Base-by-base conservation (phyloP, 2,113 vertebrate genomes). In the Saguinus imperator region DNA sequence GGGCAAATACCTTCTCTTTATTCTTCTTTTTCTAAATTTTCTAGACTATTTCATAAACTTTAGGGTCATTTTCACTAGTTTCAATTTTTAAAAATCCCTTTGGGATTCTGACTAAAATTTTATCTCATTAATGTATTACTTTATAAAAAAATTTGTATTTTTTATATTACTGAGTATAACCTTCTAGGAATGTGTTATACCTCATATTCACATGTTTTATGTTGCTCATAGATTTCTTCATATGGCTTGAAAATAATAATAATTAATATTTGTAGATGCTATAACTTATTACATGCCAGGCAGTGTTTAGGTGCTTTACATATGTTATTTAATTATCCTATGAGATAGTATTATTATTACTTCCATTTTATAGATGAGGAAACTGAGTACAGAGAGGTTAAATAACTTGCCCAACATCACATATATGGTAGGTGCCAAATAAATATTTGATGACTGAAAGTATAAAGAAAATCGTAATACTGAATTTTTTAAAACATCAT, bases 1-100 rank as follows among this genome's bases (percentile, higher is more conserved):
- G 72, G 55, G 21, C 29, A 96, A 94, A 86, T 80, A 45, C 52
- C n/a, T 77, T 93, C 37, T 85, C 43, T 79, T 77, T 94, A 72
- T 57, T 76, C 40, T 20, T 20, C 61, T 48, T 68, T 66, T 13
- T 16, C 61, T 89, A 61, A 72, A 61, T 85, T 89, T 93, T 64
- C 72, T 80, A 64, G 64, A 64, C n/a, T 76, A 23, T 55, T 35
- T 93, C 55, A 89, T 90, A 80, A 64, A 40, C 64, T 90, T 96
- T 52, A 43, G n/a, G 82, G 95, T 91, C 90, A 76, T 93, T 87
- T 95, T 83, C 23, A 93, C 21, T 32, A 77, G 68, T 43, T 91
- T 91, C 58, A 95, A 55, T 55, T 87, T 68, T 83, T 55, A 72
- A 93, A 95, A 87, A 61, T 77, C 75, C 55, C 83, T 90, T 70